phyloP scores from a whole-genome alignment of 2,888 invertebrate genomes.

The Clistopyga incitator region DNA sequence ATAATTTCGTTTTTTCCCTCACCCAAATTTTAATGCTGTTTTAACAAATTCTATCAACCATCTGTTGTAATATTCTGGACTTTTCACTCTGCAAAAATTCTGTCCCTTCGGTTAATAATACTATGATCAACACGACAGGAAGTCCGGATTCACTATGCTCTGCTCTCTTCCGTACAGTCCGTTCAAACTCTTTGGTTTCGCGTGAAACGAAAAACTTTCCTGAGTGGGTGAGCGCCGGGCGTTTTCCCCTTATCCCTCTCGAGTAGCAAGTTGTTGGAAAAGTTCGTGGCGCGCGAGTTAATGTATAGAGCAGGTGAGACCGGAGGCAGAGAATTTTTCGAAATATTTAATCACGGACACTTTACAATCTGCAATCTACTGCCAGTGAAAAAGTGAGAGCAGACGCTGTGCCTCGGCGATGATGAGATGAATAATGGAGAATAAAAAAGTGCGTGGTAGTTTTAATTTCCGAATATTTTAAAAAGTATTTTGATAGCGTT shows the following conservation, averaged over 20 bases:
- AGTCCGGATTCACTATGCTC: constrained; percentile 37
- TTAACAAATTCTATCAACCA: too few relatives aligned
- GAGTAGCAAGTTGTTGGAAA: constrained; percentile 51
- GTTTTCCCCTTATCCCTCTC: constrained; percentile 40
- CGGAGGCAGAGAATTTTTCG: constrained; percentile 58
- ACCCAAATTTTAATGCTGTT: too few relatives aligned
- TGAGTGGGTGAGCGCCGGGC: constrained; percentile 72
- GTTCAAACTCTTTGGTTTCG: constrained; percentile 33
- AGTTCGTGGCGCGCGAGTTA: constrained; percentile 55
- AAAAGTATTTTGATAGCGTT: background rate
- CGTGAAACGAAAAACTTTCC: constrained; percentile 65
- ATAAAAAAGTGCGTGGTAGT: constrained; percentile 19
- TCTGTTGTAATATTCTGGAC: too few relatives aligned
- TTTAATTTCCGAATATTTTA: constrained; percentile 26
- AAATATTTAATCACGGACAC: constrained; percentile 72
- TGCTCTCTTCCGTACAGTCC: constrained; percentile 15
- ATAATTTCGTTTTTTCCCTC: too few relatives aligned
- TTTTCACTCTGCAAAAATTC: constrained; percentile 26
- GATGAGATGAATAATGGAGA: background rate
- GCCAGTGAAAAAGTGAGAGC: constrained; percentile 6
- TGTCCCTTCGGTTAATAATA: constrained; percentile 23
- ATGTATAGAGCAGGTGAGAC: constrained; percentile 51
- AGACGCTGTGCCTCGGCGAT: background rate
- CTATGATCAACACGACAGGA: constrained; percentile 11
- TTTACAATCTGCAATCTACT: constrained; percentile 63